Percentiles rank a stretch among this genome's conserved stretches.
phyloP scores from a whole-genome alignment of 2,113 vertebrate genomes.

The Podiceps cristatus region DNA sequence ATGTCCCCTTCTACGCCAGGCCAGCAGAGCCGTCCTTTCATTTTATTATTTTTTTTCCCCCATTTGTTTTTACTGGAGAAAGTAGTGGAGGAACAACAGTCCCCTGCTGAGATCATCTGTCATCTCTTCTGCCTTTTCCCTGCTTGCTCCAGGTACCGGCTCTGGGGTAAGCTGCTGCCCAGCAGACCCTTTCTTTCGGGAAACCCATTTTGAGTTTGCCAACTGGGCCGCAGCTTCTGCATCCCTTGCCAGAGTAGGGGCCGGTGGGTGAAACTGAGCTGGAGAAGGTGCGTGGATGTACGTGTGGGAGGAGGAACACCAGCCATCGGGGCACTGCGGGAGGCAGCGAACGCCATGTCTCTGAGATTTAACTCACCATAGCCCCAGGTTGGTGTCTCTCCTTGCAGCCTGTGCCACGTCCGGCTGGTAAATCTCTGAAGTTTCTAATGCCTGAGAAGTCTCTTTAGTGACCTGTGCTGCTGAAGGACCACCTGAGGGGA shows the following conservation, averaged over 20 bases:
- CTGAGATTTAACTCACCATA: rapidly evolving
- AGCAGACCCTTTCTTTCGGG: neutral
- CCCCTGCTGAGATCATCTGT: slow-evolving; percentile 62
- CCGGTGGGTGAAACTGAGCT: neutral
- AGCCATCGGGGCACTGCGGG: rapidly evolving
- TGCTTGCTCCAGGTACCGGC: slow-evolving; percentile 12
- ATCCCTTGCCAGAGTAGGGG: neutral
- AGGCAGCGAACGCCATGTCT: rapidly evolving
- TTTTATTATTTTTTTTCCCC: neutral
- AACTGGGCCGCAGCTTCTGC: neutral
- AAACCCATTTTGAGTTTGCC: neutral
- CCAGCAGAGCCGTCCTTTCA: slow-evolving; percentile 27
- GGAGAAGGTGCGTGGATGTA: neutral
- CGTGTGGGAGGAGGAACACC: neutral
- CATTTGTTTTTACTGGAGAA: slow-evolving; percentile 18
- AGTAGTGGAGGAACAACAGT: neutral
- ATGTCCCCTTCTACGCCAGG: slow-evolving; percentile 48
- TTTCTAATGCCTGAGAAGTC: neutral
- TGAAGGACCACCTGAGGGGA: neutral
- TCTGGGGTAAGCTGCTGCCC: neutral
- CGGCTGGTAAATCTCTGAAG: rapidly evolving
- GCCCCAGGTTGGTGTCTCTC: neutral
- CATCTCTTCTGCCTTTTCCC: slow-evolving; percentile 34
- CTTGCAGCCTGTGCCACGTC: neutral
- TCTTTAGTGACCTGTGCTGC: neutral